Evolutionary conservation across 2,797 vertebrate species (phyloP).

Genomic region (Pelobates cultripes): DNA sequence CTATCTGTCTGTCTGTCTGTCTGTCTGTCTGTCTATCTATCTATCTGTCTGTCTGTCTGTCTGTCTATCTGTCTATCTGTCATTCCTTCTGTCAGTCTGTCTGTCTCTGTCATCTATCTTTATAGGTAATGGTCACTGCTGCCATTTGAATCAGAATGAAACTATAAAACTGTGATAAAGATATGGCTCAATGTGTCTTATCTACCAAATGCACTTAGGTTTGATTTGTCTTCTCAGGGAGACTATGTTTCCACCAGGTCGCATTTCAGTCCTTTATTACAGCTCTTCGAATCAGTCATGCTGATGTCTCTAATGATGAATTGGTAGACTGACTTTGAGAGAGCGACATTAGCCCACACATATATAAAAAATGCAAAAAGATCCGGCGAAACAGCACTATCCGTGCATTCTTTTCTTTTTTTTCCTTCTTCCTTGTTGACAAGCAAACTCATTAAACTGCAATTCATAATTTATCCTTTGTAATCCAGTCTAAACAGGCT

Average conservation of each 20-base stretch:
- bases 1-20: no score
- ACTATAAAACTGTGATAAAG: no score
- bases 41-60: no score
- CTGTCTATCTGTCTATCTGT: no score
- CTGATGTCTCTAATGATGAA: not conserved
- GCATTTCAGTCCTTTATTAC: not conserved
- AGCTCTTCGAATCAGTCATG: not conserved
- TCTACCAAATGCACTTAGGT: no score
- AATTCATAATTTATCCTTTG: conserved; percentile 46
- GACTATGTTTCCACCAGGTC: not conserved
- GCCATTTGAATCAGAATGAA: no score
- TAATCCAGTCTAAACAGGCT: conserved; percentile 36
- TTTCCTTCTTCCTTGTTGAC: conserved; percentile 20
- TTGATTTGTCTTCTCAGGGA: not conserved
- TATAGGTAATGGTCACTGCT: no score
- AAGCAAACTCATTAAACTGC: conserved; percentile 33
- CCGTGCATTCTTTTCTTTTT: not conserved
- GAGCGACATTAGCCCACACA: not conserved
- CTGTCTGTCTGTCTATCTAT: no score
- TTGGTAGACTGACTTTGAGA: not conserved
- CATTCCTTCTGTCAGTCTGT: no score
- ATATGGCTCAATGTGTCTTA: no score
- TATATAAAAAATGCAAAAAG: conserved; percentile 10
- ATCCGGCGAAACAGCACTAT: conserved; percentile 4
- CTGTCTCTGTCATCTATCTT: no score